These are phyloP conservation scores for Sciurus niger DNA, from an alignment of 2,113 vertebrate genomes.

Conservation along the genomic window DNA sequence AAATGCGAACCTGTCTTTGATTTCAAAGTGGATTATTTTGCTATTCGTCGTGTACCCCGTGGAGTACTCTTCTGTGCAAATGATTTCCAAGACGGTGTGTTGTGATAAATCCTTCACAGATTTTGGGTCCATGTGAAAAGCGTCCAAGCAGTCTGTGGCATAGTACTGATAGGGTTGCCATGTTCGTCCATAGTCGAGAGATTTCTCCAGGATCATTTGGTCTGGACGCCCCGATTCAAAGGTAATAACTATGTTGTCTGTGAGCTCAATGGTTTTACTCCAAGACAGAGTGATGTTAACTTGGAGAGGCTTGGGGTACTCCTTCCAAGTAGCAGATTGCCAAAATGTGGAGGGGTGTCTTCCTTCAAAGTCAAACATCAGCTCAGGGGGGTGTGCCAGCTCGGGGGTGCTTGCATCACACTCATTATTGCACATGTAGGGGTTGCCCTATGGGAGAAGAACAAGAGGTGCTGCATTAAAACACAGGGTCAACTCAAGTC, in stretches of 20 bases:
- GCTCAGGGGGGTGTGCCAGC: conserved; percentile 96
- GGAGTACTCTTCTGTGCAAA: conserved; percentile 99
- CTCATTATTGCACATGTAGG: conserved; percentile 99
- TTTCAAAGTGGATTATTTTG: conserved; percentile 99
- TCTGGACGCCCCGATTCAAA: conserved; percentile 98
- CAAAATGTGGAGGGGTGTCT: conserved; percentile 98
- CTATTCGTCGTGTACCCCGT: conserved; percentile 97
- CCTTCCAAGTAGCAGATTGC: conserved; percentile 98
- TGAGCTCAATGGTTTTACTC: conserved; percentile 99
- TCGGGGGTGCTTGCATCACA: conserved; percentile 97
- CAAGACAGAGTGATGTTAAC: conserved; percentile 99
- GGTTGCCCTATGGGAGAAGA: conserved; percentile 94
- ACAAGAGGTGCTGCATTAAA: conserved; percentile 55
- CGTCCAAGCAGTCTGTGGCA: conserved; percentile 98
- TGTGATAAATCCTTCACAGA: conserved; percentile 96
- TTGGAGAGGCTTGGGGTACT: conserved; percentile 95
- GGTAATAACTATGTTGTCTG: conserved; percentile 98
- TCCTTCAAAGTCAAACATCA: conserved; percentile 99
- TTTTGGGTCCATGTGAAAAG: conserved; percentile 99
- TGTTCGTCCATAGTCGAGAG: conserved; percentile 96
- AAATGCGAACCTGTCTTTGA: conserved; percentile 98
- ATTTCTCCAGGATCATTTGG: conserved; percentile 99
- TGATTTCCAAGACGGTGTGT: conserved; percentile 97
- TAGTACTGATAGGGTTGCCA: conserved; percentile 99
- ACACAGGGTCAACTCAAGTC: neutral